Evolutionary conservation across 1,140 invertebrate species (phyloP).

Genomic region (Bursaphelenchus mucronatus): DNA sequence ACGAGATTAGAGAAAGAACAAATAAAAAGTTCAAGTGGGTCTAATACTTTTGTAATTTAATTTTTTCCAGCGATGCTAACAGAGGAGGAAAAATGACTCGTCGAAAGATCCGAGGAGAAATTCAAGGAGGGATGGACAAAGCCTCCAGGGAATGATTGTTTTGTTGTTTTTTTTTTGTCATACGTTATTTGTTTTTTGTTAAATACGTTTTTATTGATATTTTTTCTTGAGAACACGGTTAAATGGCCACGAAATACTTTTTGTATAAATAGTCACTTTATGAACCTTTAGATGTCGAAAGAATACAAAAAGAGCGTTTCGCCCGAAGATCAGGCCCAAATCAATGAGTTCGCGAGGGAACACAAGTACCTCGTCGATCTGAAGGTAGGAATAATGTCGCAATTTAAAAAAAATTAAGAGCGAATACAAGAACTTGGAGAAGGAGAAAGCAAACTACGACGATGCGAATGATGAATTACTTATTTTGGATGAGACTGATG

Average conservation of each 20-base stretch:
- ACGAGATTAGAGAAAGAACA: conserved; percentile 52
- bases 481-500: conserved; percentile 31
- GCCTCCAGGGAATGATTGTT: neutral
- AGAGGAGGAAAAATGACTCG: neutral
- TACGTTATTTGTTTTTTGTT: neutral
- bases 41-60: neutral
- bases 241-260: neutral
- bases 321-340: conserved; percentile 9
- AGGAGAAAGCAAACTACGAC: conserved; percentile 16
- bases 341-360: conserved; percentile 18
- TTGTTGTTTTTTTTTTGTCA: neutral
- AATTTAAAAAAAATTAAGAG: neutral
- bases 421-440: neutral
- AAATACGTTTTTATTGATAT: neutral
- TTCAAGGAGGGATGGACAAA: neutral
- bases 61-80: neutral
- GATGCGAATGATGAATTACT: conserved; percentile 33
- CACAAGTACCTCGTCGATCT: conserved; percentile 1
- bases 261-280: neutral
- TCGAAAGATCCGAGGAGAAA: neutral
- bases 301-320: conserved; percentile 2
- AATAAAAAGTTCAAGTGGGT: conserved; percentile 29
- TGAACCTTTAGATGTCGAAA: conserved; percentile 4
- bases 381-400: neutral
- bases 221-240: neutral